A percentile compares a stretch with the other conserved stretches of the same genome.
Evolutionary conservation across 1,140 invertebrate genomes (phyloP).

Genomic region (Rhyzopertha dominica): DNA sequence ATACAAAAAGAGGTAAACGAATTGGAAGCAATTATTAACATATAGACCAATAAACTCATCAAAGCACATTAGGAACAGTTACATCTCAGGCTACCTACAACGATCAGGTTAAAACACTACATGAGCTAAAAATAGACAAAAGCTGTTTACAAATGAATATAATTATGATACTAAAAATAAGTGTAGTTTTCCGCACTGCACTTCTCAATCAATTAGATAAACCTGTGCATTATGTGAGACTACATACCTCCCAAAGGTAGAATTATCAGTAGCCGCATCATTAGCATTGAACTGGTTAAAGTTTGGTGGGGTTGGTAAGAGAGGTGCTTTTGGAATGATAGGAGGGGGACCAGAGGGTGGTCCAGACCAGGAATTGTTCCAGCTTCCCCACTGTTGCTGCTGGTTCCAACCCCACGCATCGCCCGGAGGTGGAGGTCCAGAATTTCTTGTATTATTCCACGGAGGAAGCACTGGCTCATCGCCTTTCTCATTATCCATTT

Average conservation of each 20-base stretch:
- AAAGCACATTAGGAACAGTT: too few species aligned
- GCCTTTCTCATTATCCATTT: slow-evolving; percentile 68
- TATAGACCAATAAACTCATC: too few species aligned
- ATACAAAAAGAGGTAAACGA: too few species aligned
- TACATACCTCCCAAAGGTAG: slow-evolving; percentile 31
- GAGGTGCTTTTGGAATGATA: slow-evolving; percentile 43
- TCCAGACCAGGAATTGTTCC: slow-evolving; percentile 47
- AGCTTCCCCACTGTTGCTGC: slow-evolving; percentile 43
- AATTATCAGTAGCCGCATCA: slow-evolving; percentile 33
- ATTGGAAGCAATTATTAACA: too few species aligned
- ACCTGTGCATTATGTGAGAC: background rate
- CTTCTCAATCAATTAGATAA: background rate
- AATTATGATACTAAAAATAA: background rate
- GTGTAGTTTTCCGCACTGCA: too few species aligned
- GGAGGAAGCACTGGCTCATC: slow-evolving; percentile 34
- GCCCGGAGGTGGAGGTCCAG: slow-evolving; percentile 35
- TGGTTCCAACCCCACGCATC: slow-evolving; percentile 49
- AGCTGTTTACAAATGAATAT: too few species aligned
- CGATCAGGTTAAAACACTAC: too few species aligned
- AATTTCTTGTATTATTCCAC: slow-evolving; percentile 28
- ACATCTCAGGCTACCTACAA: too few species aligned
- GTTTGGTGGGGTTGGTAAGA: slow-evolving; percentile 45
- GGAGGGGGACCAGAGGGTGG: slow-evolving; percentile 44
- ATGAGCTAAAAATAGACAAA: too few species aligned
- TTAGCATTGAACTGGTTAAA: slow-evolving; percentile 44